These are phyloP conservation scores for Diogma glabrata DNA, from an alignment of 2,888 invertebrate genomes.

Conservation along the genomic window DNA sequence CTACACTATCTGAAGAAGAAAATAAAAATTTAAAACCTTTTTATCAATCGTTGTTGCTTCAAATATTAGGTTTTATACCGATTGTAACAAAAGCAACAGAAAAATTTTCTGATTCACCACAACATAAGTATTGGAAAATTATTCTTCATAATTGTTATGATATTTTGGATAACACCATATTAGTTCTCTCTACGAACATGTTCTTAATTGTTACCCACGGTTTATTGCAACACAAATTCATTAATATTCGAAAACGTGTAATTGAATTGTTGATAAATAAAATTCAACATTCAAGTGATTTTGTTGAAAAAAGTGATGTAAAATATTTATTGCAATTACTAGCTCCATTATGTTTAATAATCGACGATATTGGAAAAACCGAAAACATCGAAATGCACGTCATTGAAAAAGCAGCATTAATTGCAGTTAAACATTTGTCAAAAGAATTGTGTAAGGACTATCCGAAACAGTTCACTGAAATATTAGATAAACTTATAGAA, in stretches of 20 bases:
- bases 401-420: slow-evolving; percentile 70
- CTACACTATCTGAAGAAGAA: slow-evolving; percentile 40
- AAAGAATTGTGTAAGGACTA: slow-evolving; percentile 55
- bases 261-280: slow-evolving; percentile 78
- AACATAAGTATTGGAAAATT: slow-evolving; percentile 70
- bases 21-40: slow-evolving; percentile 43
- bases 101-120: slow-evolving; percentile 42
- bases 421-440: slow-evolving; percentile 73
- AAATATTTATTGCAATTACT: slow-evolving; percentile 46
- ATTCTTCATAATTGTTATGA: slow-evolving; percentile 69
- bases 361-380: slow-evolving; percentile 41
- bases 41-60: slow-evolving; percentile 59
- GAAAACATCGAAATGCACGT: slow-evolving; percentile 48
- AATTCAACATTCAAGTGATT: slow-evolving; percentile 54
- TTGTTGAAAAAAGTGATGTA: slow-evolving; percentile 43
- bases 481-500: slow-evolving; percentile 54
- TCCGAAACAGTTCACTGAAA: slow-evolving; percentile 56
- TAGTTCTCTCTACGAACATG: slow-evolving; percentile 63
- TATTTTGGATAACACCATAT: slow-evolving; percentile 67
- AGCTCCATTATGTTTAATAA: slow-evolving; percentile 46
- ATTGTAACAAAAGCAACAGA: slow-evolving; percentile 51
- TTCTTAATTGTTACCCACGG: slow-evolving; percentile 68
- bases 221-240: slow-evolving; percentile 55
- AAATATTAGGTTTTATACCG: slow-evolving; percentile 54
- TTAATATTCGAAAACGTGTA: slow-evolving; percentile 63